phyloP scores from a whole-genome alignment of 1,140 invertebrate species.

The Nephila pilipes region DNA sequence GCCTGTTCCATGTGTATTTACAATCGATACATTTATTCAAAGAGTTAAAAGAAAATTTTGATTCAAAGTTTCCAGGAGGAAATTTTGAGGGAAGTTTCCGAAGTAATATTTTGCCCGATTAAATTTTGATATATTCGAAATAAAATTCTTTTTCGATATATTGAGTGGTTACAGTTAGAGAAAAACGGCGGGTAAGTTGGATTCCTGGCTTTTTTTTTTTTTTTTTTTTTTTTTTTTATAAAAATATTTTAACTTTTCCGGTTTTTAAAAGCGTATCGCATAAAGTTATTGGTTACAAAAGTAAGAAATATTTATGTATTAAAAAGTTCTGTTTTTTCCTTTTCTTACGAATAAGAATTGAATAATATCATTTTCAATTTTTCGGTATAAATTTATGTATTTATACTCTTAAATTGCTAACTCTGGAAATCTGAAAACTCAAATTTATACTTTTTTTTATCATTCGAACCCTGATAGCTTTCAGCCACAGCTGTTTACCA shows the following conservation, averaged over 20 bases:
- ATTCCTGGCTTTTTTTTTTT: no score
- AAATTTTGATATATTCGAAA: background rate
- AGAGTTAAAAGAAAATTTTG: slow-evolving; percentile 39
- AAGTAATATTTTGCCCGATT: background rate
- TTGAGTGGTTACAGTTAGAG: slow-evolving; percentile 3
- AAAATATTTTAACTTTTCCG: background rate
- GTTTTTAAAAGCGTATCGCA: no score
- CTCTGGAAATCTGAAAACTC: background rate
- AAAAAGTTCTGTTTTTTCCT: background rate
- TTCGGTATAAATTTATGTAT: no score
- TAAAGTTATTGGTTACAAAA: no score
- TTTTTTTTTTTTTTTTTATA: background rate
- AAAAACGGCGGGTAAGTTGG: background rate
- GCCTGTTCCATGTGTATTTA: slow-evolving; percentile 45
- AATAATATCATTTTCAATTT: background rate
- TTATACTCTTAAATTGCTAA: no score
- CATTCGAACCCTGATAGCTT: background rate
- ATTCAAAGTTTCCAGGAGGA: background rate
- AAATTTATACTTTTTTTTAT: background rate
- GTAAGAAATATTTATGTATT: background rate
- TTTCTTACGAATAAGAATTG: background rate
- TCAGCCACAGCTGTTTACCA: no score
- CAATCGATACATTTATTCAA: slow-evolving; percentile 50
- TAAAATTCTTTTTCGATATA: background rate
- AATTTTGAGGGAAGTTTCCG: background rate